Base-by-base conservation (phyloP, 1,140 invertebrate genomes). In the Harlomillsia oculata region DNA sequence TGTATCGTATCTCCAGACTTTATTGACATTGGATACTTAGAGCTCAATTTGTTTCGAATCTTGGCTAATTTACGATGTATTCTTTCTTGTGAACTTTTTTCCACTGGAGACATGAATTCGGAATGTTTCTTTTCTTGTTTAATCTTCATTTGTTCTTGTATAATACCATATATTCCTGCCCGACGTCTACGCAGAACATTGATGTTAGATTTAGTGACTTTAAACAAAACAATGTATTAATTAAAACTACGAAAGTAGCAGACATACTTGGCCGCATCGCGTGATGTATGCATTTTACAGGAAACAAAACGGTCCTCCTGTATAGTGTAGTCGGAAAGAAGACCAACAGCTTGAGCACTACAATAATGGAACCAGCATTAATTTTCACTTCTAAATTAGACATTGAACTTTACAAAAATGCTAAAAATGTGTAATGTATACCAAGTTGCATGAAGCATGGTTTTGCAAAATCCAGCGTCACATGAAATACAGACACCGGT, bases 361-460 rank as follows among this genome's bases (percentile, higher is more conserved):
- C 50, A 76, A 71, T n/a, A 64, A 34, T 49, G 32, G 36, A 29
- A 59, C 23, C 53, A 55, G 49, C 28, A 57, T 21, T 21, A 44
- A 45, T 21, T 43, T 32, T 48, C 18, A 46, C 25, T 53, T 13
- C 37, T n/a, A 45, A 16, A 8, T 25, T 29, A 9, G 40, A 53
- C 40, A 43, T 16, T 51, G 18, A 23, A 34, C 5, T 50, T 14
- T 21, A 51, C 26, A 29, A 41, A 60, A 48, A 48, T 39, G 49
- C 46, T 30, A 59, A 56, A 37, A 32, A 52, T 28, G 65, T 68
- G 72, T 8, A 30, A 49, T 32, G 66, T 68, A 72, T 76, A 90
- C 87, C 90, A 99, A 11, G 93, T 97, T 20, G 97, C 93, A 74
- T 99, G 96, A 72, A 98, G 97, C 75, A 89, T 93, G 0, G 86